A percentile compares a stretch with the other conserved stretches of the same genome.
phyloP scores from a whole-genome alignment of 2,113 vertebrate genomes.

The Riparia riparia region DNA sequence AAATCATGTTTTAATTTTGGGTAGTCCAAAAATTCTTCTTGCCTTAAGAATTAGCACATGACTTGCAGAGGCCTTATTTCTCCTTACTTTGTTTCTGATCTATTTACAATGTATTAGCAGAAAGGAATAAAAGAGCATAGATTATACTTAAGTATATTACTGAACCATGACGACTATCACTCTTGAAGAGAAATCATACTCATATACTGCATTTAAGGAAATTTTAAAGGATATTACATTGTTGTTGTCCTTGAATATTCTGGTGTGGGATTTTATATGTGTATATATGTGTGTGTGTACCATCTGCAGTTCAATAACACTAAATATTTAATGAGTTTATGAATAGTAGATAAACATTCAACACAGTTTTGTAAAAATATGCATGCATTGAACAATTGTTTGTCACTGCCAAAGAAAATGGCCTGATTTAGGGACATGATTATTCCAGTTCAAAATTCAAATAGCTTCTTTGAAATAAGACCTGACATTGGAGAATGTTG shows the following conservation, averaged over 20 bases:
- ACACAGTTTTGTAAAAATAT: not conserved
- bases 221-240: not conserved
- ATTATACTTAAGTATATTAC: not conserved
- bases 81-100: conserved; percentile 5
- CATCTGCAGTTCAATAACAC: conserved; percentile 25
- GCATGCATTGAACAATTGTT: not conserved
- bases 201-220: not conserved
- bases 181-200: conserved; percentile 10
- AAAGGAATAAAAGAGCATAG: not conserved
- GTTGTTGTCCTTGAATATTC: not conserved
- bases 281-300: not conserved
- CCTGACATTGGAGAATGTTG: not conserved
- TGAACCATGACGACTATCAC: not conserved
- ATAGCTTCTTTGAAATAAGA: not conserved
- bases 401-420: not conserved
- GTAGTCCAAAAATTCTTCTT: conserved; percentile 7
- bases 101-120: conserved; percentile 18
- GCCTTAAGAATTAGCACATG: not conserved
- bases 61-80: not conserved
- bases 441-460: not conserved
- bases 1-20: conserved; percentile 21
- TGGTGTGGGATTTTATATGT: not conserved
- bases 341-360: conserved; percentile 28
- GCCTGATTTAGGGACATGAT: not conserved
- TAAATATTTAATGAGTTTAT: conserved; percentile 40